A percentile compares a stretch with the other conserved stretches of the same genome.
These are phyloP conservation scores for Petaurus breviceps DNA, from an alignment of 2,113 vertebrate genomes.

Conservation along the genomic window DNA sequence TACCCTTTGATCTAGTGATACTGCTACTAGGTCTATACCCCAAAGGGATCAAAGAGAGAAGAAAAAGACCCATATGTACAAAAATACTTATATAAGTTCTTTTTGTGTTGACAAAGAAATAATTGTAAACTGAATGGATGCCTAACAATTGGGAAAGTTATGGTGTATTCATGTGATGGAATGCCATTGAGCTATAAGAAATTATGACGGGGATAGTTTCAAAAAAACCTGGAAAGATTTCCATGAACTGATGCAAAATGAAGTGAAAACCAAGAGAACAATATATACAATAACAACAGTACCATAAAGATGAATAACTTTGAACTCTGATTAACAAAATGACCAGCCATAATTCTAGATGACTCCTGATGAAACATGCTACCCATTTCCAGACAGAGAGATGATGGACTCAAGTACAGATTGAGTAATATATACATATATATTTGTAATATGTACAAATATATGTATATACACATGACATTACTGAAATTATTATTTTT, in stretches of 20 bases:
- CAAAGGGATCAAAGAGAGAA: neutral
- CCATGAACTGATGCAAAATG: neutral
- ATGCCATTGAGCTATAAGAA: neutral
- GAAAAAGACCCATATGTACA: neutral
- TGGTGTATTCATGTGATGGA: neutral
- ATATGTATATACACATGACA: neutral
- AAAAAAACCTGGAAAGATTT: neutral
- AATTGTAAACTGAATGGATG: neutral
- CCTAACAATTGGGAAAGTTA: neutral
- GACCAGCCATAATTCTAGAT: neutral
- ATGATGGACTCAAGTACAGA: neutral
- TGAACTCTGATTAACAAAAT: neutral
- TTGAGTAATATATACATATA: neutral
- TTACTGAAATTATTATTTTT: neutral
- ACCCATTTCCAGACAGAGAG: neutral
- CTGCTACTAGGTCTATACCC: neutral
- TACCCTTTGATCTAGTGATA: neutral
- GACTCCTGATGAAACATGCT: neutral
- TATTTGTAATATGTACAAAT: too few species aligned
- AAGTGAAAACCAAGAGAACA: neutral
- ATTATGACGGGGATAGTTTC: neutral
- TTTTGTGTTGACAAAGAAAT: neutral
- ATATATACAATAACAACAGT: neutral
- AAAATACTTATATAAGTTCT: neutral
- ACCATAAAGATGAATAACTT: neutral